These are phyloP conservation scores for Tachypleus tridentatus DNA, from an alignment of 1,140 invertebrate species.

Conservation along the genomic window DNA sequence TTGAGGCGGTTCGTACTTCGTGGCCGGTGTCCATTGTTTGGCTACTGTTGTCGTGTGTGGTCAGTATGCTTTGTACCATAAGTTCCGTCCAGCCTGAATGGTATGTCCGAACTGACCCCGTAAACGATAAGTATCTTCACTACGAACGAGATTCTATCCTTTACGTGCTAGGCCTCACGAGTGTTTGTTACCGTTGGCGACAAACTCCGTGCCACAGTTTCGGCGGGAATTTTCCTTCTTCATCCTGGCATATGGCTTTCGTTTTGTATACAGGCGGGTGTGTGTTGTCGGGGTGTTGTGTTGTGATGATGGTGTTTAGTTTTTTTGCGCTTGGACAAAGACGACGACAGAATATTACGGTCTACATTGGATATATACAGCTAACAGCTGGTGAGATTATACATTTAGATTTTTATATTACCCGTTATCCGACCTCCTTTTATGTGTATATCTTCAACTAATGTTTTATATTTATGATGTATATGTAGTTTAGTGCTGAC, in stretches of 20 bases:
- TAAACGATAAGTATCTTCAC: constrained; percentile 4
- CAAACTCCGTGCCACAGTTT: constrained; percentile 13
- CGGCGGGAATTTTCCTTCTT: constrained; percentile 9
- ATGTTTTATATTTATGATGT: too few relatives aligned
- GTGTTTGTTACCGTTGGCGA: constrained; percentile 10
- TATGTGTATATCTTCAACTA: too few relatives aligned
- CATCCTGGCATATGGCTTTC: constrained; percentile 12
- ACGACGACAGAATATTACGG: constrained; percentile 5
- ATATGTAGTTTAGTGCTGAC: too few relatives aligned
- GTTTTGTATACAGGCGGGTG: constrained; percentile 14
- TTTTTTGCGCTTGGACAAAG: constrained; percentile 1
- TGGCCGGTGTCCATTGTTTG: constrained; percentile 10
- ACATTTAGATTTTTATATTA: too few relatives aligned
- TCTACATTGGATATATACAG: constrained; percentile 5
- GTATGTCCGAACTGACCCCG: too few relatives aligned
- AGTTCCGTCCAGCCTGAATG: neutral
- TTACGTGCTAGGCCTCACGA: constrained; percentile 15
- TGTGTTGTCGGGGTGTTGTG: constrained; percentile 8
- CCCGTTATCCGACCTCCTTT: too few relatives aligned
- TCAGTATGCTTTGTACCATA: constrained; percentile 15
- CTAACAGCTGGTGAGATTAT: constrained; percentile 9
- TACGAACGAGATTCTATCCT: constrained; percentile 12
- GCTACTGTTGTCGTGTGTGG: constrained; percentile 8
- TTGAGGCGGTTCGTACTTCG: neutral
- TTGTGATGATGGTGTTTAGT: constrained; percentile 4